Conservation (phyloP, 2,113 vertebrate genomes). For the Trematomus loennbergii region DNA sequence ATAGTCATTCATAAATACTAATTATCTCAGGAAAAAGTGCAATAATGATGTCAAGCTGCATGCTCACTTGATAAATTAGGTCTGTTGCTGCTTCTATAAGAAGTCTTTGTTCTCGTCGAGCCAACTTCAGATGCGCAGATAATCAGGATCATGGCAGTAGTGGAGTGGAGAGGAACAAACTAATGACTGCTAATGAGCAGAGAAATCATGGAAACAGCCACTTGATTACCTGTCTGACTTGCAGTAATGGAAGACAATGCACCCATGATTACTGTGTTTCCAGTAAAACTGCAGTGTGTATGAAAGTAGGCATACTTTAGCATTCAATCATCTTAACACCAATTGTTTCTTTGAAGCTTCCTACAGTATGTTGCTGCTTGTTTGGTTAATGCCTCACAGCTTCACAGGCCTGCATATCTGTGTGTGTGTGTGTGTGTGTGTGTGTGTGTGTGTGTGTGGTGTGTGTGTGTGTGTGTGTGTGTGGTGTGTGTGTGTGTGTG, state of each 20-base stretch:
- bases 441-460: slow-evolving; percentile 7
- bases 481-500: slow-evolving; percentile 9
- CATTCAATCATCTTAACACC: not conserved
- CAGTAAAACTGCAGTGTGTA: slow-evolving; percentile 40
- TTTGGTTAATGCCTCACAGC: not conserved
- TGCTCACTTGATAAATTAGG: slow-evolving; percentile 47
- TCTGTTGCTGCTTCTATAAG: slow-evolving; percentile 27
- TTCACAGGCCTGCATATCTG: not conserved
- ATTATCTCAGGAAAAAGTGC: slow-evolving; percentile 31
- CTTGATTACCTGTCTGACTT: slow-evolving; percentile 74
- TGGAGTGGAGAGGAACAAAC: slow-evolving; percentile 54
- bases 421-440: slow-evolving; percentile 19
- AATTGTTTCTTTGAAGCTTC: not conserved
- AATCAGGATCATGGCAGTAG: slow-evolving; percentile 63
- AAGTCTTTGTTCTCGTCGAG: slow-evolving; percentile 23
- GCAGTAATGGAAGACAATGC: slow-evolving; percentile 58
- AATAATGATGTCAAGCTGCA: slow-evolving; percentile 27
- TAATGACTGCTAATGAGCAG: slow-evolving; percentile 71
- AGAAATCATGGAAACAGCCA: slow-evolving; percentile 62
- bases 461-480: slow-evolving; percentile 24
- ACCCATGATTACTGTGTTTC: slow-evolving; percentile 58
- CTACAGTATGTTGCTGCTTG: not conserved
- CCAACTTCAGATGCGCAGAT: slow-evolving; percentile 49
- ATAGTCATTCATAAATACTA: slow-evolving; percentile 17
- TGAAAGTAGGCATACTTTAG: not conserved